Evolutionary conservation across 2,797 vertebrate genomes (phyloP).

Genomic region (Nothura maculosa): DNA sequence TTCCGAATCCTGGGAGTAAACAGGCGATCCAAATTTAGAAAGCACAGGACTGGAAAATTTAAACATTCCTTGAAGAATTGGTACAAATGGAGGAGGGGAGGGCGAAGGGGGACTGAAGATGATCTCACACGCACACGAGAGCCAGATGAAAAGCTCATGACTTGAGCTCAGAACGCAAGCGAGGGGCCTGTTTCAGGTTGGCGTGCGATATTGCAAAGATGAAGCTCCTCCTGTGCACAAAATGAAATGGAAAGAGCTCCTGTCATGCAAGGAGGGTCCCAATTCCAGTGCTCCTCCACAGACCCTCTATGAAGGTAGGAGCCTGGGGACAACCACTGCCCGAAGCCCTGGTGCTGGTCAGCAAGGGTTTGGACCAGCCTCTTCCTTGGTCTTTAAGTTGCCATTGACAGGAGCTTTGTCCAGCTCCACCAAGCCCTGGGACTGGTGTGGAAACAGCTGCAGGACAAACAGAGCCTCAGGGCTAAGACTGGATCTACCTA

Average conservation of each 20-base stretch:
- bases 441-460: background rate
- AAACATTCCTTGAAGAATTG: slow-evolving; percentile 77
- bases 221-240: accelerated
- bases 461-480: background rate
- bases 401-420: background rate
- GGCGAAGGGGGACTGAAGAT: slow-evolving; percentile 20
- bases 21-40: slow-evolving; percentile 78
- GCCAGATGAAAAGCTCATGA: slow-evolving; percentile 76
- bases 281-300: background rate
- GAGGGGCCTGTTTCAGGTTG: slow-evolving; percentile 70
- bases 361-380: background rate
- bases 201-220: accelerated
- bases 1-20: slow-evolving; percentile 80
- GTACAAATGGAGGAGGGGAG: slow-evolving; percentile 35
- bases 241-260: background rate
- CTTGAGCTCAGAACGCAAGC: slow-evolving; percentile 5
- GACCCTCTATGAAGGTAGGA: background rate
- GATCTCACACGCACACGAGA: slow-evolving; percentile 50
- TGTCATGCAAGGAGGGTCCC: accelerated
- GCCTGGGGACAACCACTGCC: accelerated
- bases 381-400: background rate
- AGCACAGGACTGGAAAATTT: slow-evolving; percentile 77
- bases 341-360: background rate
- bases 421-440: background rate
- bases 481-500: too few species aligned